These are phyloP conservation scores for Leptinotarsa rubiginosa DNA, from an alignment of 2,888 invertebrate species.

Conservation along the genomic window DNA sequence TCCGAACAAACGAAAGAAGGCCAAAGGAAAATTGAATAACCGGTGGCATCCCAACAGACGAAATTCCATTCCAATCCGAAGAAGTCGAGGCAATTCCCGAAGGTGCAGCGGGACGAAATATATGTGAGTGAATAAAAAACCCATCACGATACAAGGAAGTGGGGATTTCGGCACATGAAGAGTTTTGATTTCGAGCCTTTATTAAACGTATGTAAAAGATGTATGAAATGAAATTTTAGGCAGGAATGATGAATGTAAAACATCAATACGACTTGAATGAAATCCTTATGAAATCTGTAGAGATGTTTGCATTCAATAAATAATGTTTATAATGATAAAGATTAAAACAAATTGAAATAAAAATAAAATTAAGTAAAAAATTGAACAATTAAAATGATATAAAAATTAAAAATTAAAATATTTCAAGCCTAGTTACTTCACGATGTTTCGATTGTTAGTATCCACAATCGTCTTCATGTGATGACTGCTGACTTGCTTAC, in stretches of 20 bases:
- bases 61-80: slow-evolving; percentile 22
- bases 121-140: slow-evolving; percentile 18
- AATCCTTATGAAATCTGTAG: too few species aligned
- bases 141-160: slow-evolving; percentile 3
- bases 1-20: slow-evolving; percentile 3
- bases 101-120: slow-evolving; percentile 4
- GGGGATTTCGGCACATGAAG: neutral
- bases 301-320: too few species aligned
- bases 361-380: too few species aligned
- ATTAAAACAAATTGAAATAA: too few species aligned
- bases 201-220: neutral
- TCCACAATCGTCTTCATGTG: too few species aligned
- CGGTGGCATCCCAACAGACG: slow-evolving; percentile 3
- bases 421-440: too few species aligned
- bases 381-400: too few species aligned
- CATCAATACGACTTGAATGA: too few species aligned
- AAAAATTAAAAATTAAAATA: too few species aligned
- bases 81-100: slow-evolving; percentile 15
- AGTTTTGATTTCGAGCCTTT: slow-evolving; percentile 1
- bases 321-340: too few species aligned
- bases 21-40: slow-evolving; percentile 17
- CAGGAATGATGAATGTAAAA: neutral
- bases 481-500: too few species aligned
- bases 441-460: too few species aligned
- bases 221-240: neutral